Conservation (phyloP, 2,113 vertebrate species). For the Martes martes region DNA sequence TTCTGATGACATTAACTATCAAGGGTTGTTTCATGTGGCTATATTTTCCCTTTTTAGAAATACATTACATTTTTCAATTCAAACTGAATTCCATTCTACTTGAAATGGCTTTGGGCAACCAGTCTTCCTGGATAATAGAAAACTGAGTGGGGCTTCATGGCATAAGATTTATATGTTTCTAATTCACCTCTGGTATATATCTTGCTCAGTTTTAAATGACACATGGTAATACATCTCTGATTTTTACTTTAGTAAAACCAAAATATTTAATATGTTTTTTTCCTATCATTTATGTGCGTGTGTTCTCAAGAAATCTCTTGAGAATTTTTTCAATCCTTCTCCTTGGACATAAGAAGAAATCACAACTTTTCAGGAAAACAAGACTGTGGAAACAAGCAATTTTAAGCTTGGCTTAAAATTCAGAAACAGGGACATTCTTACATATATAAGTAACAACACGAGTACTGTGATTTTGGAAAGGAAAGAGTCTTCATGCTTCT, state of each 20-base stretch:
- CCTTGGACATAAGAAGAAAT: not conserved
- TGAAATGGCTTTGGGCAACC: not conserved
- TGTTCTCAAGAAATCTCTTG: not conserved
- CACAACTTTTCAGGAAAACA: constrained; percentile 2
- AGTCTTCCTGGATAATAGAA: not conserved
- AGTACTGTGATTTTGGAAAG: not conserved
- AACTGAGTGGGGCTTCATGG: not conserved
- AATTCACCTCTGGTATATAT: not conserved
- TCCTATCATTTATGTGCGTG: not conserved
- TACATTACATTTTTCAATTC: not conserved
- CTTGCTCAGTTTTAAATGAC: constrained; percentile 18
- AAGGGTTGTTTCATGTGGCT: not conserved
- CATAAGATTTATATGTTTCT: not conserved
- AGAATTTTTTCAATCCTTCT: not conserved
- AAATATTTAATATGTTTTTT: not conserved
- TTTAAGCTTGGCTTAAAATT: constrained; percentile 9
- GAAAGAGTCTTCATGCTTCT: not conserved
- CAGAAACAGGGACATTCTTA: not conserved
- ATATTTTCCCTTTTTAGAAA: constrained; percentile 8
- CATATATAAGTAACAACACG: not conserved
- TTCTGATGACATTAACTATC: not conserved
- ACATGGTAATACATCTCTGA: not conserved
- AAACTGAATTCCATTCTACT: constrained; percentile 2
- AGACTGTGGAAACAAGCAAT: not conserved
- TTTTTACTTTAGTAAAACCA: constrained; percentile 19